These are phyloP conservation scores for Paramormyrops kingsleyae DNA, from an alignment of 2,113 vertebrate genomes.

Conservation along the genomic window DNA sequence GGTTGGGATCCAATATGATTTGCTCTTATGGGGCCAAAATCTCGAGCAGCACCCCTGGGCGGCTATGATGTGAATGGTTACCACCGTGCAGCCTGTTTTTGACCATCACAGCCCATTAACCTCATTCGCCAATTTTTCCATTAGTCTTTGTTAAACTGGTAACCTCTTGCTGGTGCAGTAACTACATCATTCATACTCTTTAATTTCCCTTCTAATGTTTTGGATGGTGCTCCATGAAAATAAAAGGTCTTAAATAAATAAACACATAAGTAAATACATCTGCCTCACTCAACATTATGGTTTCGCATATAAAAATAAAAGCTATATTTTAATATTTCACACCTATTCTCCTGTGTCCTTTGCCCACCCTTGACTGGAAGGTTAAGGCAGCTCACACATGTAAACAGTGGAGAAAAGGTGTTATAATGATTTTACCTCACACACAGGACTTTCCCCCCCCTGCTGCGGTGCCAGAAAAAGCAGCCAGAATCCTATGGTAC, in stretches of 20 bases:
- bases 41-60: background rate
- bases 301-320: background rate
- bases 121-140: background rate
- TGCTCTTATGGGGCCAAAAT: background rate
- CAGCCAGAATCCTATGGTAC: background rate
- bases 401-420: background rate
- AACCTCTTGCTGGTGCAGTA: background rate
- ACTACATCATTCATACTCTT: background rate
- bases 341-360: background rate
- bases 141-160: background rate
- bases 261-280: background rate
- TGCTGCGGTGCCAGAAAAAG: background rate
- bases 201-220: background rate
- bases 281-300: background rate
- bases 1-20: background rate
- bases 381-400: background rate
- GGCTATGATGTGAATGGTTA: background rate
- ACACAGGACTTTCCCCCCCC: background rate
- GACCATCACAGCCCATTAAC: background rate
- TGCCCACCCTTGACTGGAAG: background rate
- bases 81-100: background rate
- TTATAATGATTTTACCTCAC: background rate
- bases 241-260: background rate
- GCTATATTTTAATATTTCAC: background rate
- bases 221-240: background rate